Base-by-base conservation (phyloP, 2,797 vertebrate genomes). In the Acrocephalus scirpaceus region DNA sequence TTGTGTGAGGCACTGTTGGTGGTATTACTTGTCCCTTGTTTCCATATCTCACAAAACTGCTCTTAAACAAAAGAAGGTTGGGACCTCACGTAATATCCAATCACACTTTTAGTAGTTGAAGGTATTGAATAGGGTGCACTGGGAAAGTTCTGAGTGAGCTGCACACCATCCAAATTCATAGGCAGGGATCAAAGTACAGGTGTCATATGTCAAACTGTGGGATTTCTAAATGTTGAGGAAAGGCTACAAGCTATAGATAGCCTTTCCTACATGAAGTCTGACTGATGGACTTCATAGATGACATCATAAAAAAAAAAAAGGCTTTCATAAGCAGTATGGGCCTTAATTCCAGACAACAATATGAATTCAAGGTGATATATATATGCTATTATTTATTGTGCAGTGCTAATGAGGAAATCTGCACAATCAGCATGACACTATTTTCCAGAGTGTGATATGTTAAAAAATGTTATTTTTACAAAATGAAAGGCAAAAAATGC, bases 201-300 rank as follows among this genome's bases (percentile, higher is more conserved):
- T 23, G 11, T 14, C 5, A 8, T 38, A 20, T 0, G 1, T 29
- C 62, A 38, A 88, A 71, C 0, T 36, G 20, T 9, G 12, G 27
- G 3, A 47, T 25, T 88, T 74, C 17, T 92, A 58, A 64, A 71
- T 20, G 15, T 27, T 82, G 27, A 89, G 47, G 17, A 82, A 86
- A 73, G 17, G 13, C n/a, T 57, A 15, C 3, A 54, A 77, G 36
- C 12, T 75, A 44, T 26, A 51, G 15, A 26, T 79, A 25, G 60
- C 30, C 26, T 90, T 78, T 64, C 4, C 8, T 66, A 34, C 3
- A 21, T 44, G 29, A 65, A 56, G 5, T 64, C 34, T 88, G 67
- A 76, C 38, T 16, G 6, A 5, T 80, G 21, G 26, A 67, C 58
- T 82, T 83, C 2, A 3, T 29, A 30, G 15, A 6, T 83, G 30